phyloP scores from a whole-genome alignment of 92 coral and sea anemone species.

The Scolanthus callimorphus region DNA sequence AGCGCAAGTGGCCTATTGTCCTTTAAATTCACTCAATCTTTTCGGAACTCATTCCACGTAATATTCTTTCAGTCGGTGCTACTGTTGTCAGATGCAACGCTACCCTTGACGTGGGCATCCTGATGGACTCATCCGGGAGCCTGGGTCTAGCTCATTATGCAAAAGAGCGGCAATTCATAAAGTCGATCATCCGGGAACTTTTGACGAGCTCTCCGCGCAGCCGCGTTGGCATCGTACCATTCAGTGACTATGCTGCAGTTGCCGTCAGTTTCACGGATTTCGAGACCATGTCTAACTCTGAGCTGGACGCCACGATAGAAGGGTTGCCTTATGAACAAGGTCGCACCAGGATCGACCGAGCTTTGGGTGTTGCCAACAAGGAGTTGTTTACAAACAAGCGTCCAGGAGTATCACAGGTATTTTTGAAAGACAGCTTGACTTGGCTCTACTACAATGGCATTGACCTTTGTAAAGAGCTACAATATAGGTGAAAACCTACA shows the following conservation, averaged over 20 bases:
- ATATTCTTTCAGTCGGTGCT: constrained; percentile 54
- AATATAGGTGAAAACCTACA: too few species aligned
- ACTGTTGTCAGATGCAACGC: constrained; percentile 52
- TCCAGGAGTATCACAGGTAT: constrained; percentile 55
- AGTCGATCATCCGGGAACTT: constrained; percentile 61
- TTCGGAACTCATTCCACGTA: too few species aligned
- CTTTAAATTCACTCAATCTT: too few species aligned
- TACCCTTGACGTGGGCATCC: constrained; percentile 79
- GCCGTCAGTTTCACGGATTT: constrained; percentile 65
- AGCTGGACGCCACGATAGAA: constrained; percentile 61
- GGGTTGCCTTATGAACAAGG: constrained; percentile 75
- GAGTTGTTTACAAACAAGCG: constrained; percentile 59
- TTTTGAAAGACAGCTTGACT: too few species aligned
- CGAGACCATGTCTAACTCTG: constrained; percentile 33
- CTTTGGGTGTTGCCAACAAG: constrained; percentile 59
- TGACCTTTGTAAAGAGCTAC: too few species aligned
- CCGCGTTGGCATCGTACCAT: constrained; percentile 79
- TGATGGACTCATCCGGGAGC: constrained; percentile 89
- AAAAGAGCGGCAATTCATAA: constrained; percentile 68
- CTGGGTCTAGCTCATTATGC: constrained; percentile 56
- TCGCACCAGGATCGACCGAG: constrained; percentile 78
- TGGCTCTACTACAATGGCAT: too few species aligned
- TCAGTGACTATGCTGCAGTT: constrained; percentile 82
- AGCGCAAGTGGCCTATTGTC: too few species aligned
- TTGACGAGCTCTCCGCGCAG: constrained; percentile 64